phyloP scores from a whole-genome alignment of 2,113 vertebrate genomes.

The Tauraco erythrolophus region DNA sequence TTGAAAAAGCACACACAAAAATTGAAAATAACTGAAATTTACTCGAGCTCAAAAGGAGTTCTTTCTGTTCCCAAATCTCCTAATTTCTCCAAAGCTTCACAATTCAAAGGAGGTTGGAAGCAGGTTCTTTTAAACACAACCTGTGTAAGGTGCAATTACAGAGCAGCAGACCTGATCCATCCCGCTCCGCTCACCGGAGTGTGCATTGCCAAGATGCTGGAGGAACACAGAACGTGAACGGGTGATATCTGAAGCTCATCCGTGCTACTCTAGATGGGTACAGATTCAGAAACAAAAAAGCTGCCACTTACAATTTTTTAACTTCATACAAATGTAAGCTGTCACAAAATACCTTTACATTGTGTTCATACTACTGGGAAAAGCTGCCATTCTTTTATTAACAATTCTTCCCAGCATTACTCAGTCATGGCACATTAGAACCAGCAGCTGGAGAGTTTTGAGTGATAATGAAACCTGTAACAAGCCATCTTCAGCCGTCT shows the following conservation, averaged over 20 bases:
- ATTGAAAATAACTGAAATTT: neutral
- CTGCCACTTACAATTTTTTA: conserved; percentile 26
- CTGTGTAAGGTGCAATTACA: neutral
- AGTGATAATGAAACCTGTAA: conserved; percentile 90
- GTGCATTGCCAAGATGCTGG: neutral
- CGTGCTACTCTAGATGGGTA: conserved; percentile 11
- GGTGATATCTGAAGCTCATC: conserved; percentile 10
- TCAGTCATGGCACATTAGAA: conserved; percentile 84
- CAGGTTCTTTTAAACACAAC: neutral
- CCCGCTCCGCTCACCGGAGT: neutral
- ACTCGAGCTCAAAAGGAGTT: neutral
- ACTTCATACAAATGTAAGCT: conserved; percentile 70
- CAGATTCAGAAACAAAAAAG: neutral
- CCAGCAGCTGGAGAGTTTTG: conserved; percentile 84
- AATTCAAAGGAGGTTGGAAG: neutral
- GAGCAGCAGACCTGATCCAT: neutral
- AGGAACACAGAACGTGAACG: neutral
- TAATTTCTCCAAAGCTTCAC: neutral
- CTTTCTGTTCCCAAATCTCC: neutral
- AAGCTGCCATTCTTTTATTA: conserved; percentile 77
- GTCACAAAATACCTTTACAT: conserved; percentile 70
- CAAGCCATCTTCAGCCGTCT: conserved; percentile 82
- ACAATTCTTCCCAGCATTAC: conserved; percentile 79
- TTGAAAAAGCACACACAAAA: neutral
- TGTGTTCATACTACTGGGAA: conserved; percentile 65